Base-by-base conservation (phyloP, 2,113 vertebrate genomes). In the Semicossyphus pulcher region DNA sequence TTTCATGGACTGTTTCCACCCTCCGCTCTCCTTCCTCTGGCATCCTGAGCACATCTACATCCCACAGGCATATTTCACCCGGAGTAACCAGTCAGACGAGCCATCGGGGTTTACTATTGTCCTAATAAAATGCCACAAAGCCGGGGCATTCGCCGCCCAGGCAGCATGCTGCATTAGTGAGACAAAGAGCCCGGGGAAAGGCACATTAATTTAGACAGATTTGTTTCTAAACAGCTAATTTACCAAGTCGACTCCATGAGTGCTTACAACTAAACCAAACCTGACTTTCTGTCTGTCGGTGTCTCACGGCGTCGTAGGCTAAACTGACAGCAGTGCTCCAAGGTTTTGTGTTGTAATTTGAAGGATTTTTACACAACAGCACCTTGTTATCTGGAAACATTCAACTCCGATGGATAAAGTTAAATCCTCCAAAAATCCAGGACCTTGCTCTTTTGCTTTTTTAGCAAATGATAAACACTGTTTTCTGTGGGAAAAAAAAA, bases 51-150 rank as follows among this genome's bases (percentile, higher is more conserved):
- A 47, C 62, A 10, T 74, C 29, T 57, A 39, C 67, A 56, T 53
- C 58, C 56, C 54, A 42, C 32, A 51, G 66, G 66, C 67, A 41
- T 86, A 71, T 66, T 89, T 89, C 83, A 87, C 49, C 78, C 26
- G 4, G 62, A 83, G 70, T 36, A 81, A 81, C 76, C 80, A 76
- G 83, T 86, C 80, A 23, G 80, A 81, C 65, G 4, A 71, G 69
- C 39, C 37, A 1, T 60, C 64, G 31, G 54, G 56, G 49, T 83
- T 81, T 70, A 80, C 66, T 74, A 48, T 65, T 80, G 80, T 86
- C 80, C 79, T 60, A 53, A 66, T 85, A 80, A 91, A 86, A 68
- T 57, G 57, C 47, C 52, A 65, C 48, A 71, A 63, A 74, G 63
- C 72, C 12, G 37, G 41, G 45, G 23, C 81, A 49, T 59, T 76